These are phyloP conservation scores for Unio delphinus DNA, from an alignment of 2,888 invertebrate genomes.

Conservation along the genomic window DNA sequence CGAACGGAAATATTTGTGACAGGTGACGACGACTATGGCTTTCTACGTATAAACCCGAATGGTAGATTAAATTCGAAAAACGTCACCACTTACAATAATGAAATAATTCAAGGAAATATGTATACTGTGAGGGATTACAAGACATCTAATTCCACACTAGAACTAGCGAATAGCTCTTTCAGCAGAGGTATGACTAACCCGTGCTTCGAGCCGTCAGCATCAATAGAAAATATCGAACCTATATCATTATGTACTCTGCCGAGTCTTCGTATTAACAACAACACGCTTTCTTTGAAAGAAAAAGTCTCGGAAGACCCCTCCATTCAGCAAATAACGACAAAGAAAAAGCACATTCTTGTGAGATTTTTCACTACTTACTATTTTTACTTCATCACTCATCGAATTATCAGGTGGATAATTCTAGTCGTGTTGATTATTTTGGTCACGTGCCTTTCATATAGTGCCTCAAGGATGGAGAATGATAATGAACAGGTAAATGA, in stretches of 20 bases:
- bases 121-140: too few species aligned
- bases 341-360: conserved; percentile 37
- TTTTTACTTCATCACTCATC: conserved; percentile 52
- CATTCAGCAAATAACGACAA: conserved; percentile 6
- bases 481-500: conserved; percentile 61
- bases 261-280: too few species aligned
- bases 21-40: background rate
- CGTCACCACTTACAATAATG: background rate
- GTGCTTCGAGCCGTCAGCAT: too few species aligned
- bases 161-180: too few species aligned
- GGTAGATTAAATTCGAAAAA: conserved; percentile 15
- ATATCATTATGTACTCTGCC: too few species aligned
- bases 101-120: too few species aligned
- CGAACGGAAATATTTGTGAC: background rate
- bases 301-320: background rate
- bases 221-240: too few species aligned
- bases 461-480: conserved; percentile 45
- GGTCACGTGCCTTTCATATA: conserved; percentile 41
- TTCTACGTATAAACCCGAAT: conserved; percentile 1
- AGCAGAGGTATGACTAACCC: too few species aligned
- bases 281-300: background rate
- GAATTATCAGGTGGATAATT: conserved; percentile 45
- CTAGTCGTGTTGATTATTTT: conserved; percentile 29
- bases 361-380: conserved; percentile 51
- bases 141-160: too few species aligned